Evolutionary conservation across 1,140 invertebrate genomes (phyloP), one percentile per base, ranked within the genome.

Genomic region (Drosophila obscura): DNA sequence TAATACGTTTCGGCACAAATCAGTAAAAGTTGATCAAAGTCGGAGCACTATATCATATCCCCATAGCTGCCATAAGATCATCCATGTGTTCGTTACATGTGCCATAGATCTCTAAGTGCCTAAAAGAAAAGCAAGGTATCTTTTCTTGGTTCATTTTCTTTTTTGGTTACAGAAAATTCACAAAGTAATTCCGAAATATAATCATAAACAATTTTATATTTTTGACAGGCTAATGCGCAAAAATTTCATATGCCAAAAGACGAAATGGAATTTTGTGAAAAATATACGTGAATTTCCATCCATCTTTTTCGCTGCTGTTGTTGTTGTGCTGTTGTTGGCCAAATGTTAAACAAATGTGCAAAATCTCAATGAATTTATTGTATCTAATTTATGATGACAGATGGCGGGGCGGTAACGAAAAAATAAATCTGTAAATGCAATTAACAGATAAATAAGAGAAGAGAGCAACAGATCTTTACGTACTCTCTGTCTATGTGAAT

Each of bases 381-480:
- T 52, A 16, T 35, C 51, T 71, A 73, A 73, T 64, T 73, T 73
- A 73, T 73, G 73, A 64, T 57, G 71, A 73, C 71, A 64, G 41
- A 51, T 69, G 55, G 46, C 26, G 39, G 16, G 53, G 45, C 35
- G 1, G 9, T 5, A 15, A 8, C 44, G 22, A 13, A 26, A 35
- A 46, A 50, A 51, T 51, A 41, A 63, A 49, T 45, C 73, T 63
- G 31, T 45, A 63, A 73, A 73, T 57, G 55, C 71, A 73, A 73
- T 73, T 73, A 73, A 51, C 59, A 72, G 49, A 49, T 69, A 73
- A 73, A 63, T 56, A 52, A 35, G 31, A 48, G 24, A 51, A 50
- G 69, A 62, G 57, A 35, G 41, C 19, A 41, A 16, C 35, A 26
- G 52, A 39, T 28, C 26, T 28, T 28, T 28, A 7, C 5, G 26